phyloP scores from a whole-genome alignment of 2,113 vertebrate species.

The Mastomys coucha region DNA sequence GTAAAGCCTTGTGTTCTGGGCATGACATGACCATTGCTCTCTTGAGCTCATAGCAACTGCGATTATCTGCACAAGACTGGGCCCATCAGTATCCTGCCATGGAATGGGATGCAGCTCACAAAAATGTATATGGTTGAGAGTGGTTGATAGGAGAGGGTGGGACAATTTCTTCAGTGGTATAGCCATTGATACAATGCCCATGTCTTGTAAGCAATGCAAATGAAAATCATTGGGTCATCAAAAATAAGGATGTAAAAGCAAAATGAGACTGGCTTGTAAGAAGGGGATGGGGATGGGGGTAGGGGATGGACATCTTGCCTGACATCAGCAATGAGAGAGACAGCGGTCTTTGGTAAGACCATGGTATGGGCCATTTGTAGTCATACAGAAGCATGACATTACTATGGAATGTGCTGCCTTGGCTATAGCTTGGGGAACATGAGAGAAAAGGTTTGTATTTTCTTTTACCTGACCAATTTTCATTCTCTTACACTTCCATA shows the following conservation, averaged over 20 bases:
- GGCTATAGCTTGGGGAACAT: background rate
- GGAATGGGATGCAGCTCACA: no score
- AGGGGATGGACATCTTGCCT: background rate
- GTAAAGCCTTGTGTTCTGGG: background rate
- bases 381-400: background rate
- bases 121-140: background rate
- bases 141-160: background rate
- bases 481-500: slow-evolving; percentile 8
- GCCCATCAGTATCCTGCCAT: no score
- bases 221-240: background rate
- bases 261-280: background rate
- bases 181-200: background rate
- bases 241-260: background rate
- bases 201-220: background rate
- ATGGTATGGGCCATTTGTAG: background rate
- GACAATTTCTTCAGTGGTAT: background rate
- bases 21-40: no score
- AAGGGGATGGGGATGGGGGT: background rate
- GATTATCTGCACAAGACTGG: no score
- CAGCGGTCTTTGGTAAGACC: background rate
- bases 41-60: background rate
- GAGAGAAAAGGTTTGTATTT: background rate
- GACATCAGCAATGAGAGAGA: background rate
- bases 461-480: background rate
- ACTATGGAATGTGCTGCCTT: background rate